Percentiles rank a stretch among this genome's conserved stretches.
Evolutionary conservation across 2,797 vertebrate species (phyloP).

Genomic region (Rhadinocentrus ornatus): DNA sequence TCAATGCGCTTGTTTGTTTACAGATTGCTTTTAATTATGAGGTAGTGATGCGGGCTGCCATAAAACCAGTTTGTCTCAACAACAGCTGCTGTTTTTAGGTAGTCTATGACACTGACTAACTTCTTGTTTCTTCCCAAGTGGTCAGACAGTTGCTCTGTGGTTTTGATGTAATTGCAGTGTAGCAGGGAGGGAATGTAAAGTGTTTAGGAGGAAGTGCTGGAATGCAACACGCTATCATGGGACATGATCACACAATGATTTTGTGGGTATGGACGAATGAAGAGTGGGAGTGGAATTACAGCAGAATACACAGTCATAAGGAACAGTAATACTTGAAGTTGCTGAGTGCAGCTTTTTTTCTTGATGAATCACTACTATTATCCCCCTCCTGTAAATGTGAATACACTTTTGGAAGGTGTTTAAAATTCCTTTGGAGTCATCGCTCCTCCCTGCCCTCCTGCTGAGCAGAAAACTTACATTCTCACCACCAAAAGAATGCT

Average conservation of each 20-base stretch:
- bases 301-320: conserved; percentile 12
- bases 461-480: conserved; percentile 40
- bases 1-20: conserved; percentile 45
- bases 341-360: conserved; percentile 34
- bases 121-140: conserved; percentile 35
- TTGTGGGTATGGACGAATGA: conserved; percentile 14
- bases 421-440: conserved; percentile 55
- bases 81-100: conserved; percentile 60
- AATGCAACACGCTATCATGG: conserved; percentile 61
- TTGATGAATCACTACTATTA: conserved; percentile 51
- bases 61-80: conserved; percentile 49
- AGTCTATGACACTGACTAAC: conserved; percentile 33
- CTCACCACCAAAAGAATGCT: conserved; percentile 4
- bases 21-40: conserved; percentile 52
- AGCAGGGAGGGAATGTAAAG: conserved; percentile 54
- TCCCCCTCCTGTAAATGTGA: conserved; percentile 45
- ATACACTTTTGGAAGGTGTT: conserved; percentile 52
- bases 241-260: conserved; percentile 49
- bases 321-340: conserved; percentile 17
- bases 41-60: conserved; percentile 38
- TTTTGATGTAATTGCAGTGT: conserved; percentile 60
- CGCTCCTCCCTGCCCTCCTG: conserved; percentile 18
- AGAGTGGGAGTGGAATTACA: conserved; percentile 26
- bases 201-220: conserved; percentile 64
- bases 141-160: conserved; percentile 66